These are phyloP conservation scores for Alsophila aescularia DNA, from an alignment of 2,888 invertebrate species.

Conservation along the genomic window DNA sequence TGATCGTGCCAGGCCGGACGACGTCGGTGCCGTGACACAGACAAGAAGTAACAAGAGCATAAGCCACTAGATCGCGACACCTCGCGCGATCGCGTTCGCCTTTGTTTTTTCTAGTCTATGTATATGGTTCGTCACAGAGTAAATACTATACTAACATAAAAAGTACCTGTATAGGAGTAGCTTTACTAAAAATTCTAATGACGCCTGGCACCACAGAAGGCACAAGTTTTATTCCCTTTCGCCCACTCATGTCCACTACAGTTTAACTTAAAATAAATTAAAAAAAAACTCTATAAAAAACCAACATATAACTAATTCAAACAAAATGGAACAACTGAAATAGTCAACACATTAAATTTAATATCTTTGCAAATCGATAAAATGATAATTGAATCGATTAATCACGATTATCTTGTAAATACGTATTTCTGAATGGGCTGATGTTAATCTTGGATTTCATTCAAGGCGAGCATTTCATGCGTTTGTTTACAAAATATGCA, in stretches of 20 bases:
- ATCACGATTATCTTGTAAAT: slow-evolving; percentile 10
- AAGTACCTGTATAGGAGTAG: slow-evolving; percentile 67
- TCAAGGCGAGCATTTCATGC: slow-evolving; percentile 8
- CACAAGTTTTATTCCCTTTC: slow-evolving; percentile 42
- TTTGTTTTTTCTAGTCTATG: too few relatives aligned
- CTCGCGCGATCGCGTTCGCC: too few relatives aligned
- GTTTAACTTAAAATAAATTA: slow-evolving; percentile 1
- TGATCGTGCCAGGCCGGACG: too few relatives aligned
- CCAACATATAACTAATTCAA: neutral
- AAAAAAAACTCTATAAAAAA: neutral
- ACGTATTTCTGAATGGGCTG: slow-evolving; percentile 2
- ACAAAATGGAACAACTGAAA: neutral
- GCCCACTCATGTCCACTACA: slow-evolving; percentile 38
- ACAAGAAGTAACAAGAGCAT: too few relatives aligned
- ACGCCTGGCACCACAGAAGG: slow-evolving; percentile 62
- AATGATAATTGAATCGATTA: slow-evolving; percentile 11
- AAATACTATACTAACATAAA: too few relatives aligned
- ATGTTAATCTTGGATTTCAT: slow-evolving; percentile 11
- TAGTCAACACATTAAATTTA: neutral
- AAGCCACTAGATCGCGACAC: too few relatives aligned
- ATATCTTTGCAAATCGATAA: neutral
- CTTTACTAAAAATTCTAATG: slow-evolving; percentile 69
- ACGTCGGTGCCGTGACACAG: too few relatives aligned
- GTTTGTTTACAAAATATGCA: neutral
- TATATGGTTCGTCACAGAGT: too few relatives aligned